These are phyloP conservation scores for Pheosia gnoma DNA, from an alignment of 2,888 invertebrate species.

Conservation along the genomic window DNA sequence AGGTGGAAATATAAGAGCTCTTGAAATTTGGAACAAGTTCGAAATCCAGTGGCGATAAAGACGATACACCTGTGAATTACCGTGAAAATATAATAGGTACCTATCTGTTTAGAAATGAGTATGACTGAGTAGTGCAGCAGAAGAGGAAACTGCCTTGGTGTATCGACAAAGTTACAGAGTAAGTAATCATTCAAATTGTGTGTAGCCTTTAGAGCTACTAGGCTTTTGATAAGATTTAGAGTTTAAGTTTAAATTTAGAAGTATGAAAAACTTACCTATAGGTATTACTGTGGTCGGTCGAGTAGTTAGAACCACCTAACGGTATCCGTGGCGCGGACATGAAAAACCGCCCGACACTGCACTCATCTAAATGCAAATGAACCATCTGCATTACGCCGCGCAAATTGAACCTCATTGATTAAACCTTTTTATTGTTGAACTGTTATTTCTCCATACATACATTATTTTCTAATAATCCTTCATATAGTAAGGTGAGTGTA, in stretches of 20 bases:
- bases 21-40: not conserved
- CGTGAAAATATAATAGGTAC: no score
- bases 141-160: no score
- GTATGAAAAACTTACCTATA: no score
- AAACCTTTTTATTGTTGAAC: slow-evolving; percentile 24
- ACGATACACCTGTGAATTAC: no score
- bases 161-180: no score
- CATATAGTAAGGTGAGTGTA: not conserved
- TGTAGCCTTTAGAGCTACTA: no score
- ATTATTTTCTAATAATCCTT: slow-evolving; percentile 10
- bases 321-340: not conserved
- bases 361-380: slow-evolving; percentile 68
- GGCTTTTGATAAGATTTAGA: no score
- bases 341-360: slow-evolving; percentile 28
- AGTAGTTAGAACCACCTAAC: slow-evolving; percentile 6
- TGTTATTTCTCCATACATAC: slow-evolving; percentile 3
- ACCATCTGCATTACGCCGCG: slow-evolving; percentile 42
- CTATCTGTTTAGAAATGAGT: no score
- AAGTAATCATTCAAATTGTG: no score
- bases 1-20: not conserved
- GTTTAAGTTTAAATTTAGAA: no score
- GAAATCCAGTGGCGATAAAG: no score
- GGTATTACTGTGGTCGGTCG: not conserved
- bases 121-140: no score
- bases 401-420: slow-evolving; percentile 49